These are phyloP conservation scores for Chiloscyllium punctatum DNA, from an alignment of 2,797 vertebrate species.

Conservation along the genomic window DNA sequence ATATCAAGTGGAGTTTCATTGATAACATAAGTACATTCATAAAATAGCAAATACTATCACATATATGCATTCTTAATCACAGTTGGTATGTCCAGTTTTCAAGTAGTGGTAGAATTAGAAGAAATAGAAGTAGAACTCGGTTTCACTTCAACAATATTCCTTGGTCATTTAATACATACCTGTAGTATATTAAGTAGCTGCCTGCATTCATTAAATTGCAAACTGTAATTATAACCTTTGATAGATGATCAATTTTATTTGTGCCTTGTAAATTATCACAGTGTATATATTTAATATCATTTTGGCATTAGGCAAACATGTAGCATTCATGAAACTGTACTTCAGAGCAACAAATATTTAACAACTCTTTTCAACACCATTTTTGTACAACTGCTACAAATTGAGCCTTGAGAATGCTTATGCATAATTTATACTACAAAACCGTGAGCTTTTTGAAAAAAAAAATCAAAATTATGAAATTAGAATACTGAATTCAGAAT, in stretches of 20 bases:
- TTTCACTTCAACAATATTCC: not conserved
- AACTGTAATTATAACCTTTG: not conserved
- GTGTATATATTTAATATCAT: not conserved
- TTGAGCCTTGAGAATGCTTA: not conserved
- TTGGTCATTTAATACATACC: not conserved
- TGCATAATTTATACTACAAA: not conserved
- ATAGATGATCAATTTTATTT: not conserved
- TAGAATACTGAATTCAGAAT: not conserved
- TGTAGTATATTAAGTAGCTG: not conserved
- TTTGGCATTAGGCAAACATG: not conserved
- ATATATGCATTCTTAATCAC: not conserved
- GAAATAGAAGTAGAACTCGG: not conserved
- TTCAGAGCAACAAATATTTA: not conserved
- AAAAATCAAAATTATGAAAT: not conserved
- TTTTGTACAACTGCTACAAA: not conserved
- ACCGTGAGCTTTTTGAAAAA: not conserved
- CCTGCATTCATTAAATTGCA: not conserved
- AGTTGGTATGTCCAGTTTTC: not conserved
- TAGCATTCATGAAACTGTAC: not conserved
- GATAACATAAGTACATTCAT: not conserved
- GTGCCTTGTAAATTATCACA: not conserved
- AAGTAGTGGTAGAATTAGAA: not conserved
- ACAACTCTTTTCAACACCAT: not conserved
- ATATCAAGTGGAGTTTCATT: not conserved
- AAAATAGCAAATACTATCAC: not conserved